Evolutionary conservation across 2,113 vertebrate genomes (phyloP).

Genomic region (Ornithorhynchus anatinus): DNA sequence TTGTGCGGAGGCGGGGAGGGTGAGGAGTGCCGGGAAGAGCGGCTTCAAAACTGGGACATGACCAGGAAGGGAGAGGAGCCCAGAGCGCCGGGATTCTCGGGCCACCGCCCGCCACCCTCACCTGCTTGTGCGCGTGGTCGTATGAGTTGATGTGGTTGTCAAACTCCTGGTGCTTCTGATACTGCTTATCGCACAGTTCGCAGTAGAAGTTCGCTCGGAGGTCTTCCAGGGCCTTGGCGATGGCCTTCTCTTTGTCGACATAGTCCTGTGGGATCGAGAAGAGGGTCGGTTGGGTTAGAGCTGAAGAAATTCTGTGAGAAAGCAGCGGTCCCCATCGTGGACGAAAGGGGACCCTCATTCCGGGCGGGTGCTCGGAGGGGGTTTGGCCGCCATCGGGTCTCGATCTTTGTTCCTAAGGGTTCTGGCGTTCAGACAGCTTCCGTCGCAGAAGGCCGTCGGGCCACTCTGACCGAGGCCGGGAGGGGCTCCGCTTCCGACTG

Average conservation of each 20-base stretch:
- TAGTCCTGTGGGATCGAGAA: slow-evolving; percentile 81
- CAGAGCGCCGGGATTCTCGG: background rate
- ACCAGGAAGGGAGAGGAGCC: background rate
- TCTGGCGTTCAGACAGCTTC: too few relatives aligned
- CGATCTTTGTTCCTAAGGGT: too few relatives aligned
- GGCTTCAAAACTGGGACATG: background rate
- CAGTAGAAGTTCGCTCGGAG: slow-evolving; percentile 98
- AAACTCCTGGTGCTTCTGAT: slow-evolving; percentile 98
- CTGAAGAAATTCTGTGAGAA: background rate
- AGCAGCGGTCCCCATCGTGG: background rate
- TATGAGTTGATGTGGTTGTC: slow-evolving; percentile 99
- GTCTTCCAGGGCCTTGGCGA: slow-evolving; percentile 97
- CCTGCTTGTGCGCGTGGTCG: slow-evolving; percentile 98
- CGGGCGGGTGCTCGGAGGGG: too few relatives aligned
- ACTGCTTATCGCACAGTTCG: slow-evolving; percentile 98
- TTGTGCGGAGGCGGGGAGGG: background rate
- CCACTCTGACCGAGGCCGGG: too few relatives aligned
- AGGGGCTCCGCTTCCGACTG: too few relatives aligned
- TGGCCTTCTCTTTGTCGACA: slow-evolving; percentile 96
- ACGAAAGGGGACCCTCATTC: too few relatives aligned
- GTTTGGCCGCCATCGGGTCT: too few relatives aligned
- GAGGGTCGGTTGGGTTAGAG: background rate
- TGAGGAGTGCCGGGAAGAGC: background rate
- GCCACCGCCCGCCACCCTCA: slow-evolving; percentile 53
- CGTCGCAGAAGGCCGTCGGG: too few relatives aligned